These are phyloP conservation scores for Saccopteryx leptura DNA, from an alignment of 2,113 vertebrate species.

Conservation along the genomic window DNA sequence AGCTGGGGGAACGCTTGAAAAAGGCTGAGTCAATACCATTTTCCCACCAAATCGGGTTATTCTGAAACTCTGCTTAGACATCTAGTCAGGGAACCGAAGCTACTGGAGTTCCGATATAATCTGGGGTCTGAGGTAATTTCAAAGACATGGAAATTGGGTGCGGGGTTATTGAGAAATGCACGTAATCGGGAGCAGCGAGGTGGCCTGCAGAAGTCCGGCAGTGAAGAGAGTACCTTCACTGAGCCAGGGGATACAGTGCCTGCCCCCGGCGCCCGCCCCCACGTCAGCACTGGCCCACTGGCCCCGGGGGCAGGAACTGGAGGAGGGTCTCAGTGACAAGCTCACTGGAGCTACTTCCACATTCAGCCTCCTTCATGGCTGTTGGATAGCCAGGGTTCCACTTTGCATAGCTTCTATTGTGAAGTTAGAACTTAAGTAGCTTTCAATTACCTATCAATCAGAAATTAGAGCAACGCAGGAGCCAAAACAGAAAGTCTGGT, in stretches of 20 bases:
- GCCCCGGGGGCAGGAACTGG: neutral
- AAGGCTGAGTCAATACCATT: neutral
- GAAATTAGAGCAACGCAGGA: accelerated
- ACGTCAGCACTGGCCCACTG: neutral
- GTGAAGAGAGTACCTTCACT: neutral
- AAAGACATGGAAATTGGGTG: neutral
- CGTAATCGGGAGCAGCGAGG: neutral
- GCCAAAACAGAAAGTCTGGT: neutral
- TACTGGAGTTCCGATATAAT: neutral
- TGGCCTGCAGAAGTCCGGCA: accelerated
- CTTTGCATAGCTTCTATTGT: accelerated
- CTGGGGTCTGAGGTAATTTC: neutral
- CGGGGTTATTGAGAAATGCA: neutral
- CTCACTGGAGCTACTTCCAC: too few species aligned
- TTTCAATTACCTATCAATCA: neutral
- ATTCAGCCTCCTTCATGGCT: neutral
- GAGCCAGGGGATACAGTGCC: neutral
- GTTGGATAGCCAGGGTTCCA: neutral
- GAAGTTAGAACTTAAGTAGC: neutral
- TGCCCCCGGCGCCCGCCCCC: neutral
- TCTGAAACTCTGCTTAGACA: neutral
- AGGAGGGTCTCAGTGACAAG: accelerated
- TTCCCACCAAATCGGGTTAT: neutral
- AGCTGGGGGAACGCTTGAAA: neutral
- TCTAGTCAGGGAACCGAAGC: neutral